Percentiles rank a stretch among this genome's conserved stretches.
Conservation (phyloP, 1,140 invertebrate genomes). For the Tetranychus cinnabarinus region DNA sequence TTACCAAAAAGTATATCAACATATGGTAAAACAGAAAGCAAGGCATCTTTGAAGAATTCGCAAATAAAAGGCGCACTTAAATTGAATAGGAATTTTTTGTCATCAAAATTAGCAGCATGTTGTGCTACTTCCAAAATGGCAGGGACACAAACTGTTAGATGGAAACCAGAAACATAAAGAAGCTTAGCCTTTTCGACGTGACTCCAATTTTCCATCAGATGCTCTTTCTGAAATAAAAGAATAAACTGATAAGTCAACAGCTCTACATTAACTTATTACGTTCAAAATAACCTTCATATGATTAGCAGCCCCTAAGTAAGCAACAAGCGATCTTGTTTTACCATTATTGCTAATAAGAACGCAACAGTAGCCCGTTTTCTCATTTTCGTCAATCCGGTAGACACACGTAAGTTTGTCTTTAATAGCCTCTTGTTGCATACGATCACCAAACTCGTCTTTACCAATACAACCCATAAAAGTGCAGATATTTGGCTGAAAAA, state of each 20-base stretch:
- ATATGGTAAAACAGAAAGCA: constrained; percentile 63
- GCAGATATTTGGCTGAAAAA: background rate
- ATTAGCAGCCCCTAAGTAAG: constrained; percentile 83
- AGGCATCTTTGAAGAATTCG: constrained; percentile 58
- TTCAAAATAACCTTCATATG: constrained; percentile 34
- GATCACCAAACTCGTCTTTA: constrained; percentile 64
- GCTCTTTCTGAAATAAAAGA: constrained; percentile 29
- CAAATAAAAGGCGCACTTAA: constrained; percentile 86
- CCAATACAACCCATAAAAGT: constrained; percentile 81
- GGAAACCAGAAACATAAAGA: constrained; percentile 9
- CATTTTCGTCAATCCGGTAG: constrained; percentile 51
- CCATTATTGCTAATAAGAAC: constrained; percentile 49
- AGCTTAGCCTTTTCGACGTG: constrained; percentile 3
- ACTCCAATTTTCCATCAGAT: constrained; percentile 29
- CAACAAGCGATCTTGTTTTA: constrained; percentile 64
- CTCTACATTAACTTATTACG: constrained; percentile 15
- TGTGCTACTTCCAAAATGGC: constrained; percentile 1
- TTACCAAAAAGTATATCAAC: constrained; percentile 93
- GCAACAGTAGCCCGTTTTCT: constrained; percentile 64
- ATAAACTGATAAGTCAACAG: background rate
- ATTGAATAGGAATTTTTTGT: constrained; percentile 7
- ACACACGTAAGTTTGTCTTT: constrained; percentile 57
- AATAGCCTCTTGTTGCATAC: constrained; percentile 50
- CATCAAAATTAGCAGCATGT: background rate
- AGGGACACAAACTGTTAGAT: constrained; percentile 2